Conservation (phyloP, 2,888 invertebrate species). For the Ochropleura plecta region DNA sequence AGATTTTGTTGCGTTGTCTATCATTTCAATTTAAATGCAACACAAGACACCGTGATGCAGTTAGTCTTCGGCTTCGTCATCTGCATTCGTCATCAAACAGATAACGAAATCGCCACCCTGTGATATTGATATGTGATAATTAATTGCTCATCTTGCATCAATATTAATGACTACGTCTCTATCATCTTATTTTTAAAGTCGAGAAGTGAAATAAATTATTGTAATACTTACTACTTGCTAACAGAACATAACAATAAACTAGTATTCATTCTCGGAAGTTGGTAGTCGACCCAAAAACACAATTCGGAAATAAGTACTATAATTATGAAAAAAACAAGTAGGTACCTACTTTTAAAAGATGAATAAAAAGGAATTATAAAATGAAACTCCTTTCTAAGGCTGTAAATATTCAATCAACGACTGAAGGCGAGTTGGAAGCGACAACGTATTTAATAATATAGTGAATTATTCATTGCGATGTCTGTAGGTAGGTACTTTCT, state of each 20-base stretch:
- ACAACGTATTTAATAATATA: slow-evolving; percentile 4
- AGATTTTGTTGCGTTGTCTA: neutral
- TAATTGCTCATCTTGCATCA: neutral
- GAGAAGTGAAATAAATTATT: neutral
- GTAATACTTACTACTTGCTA: slow-evolving; percentile 11
- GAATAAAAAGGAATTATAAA: neutral
- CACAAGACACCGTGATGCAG: neutral
- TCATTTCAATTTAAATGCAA: neutral
- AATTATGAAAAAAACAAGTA: neutral
- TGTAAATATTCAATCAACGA: slow-evolving; percentile 15
- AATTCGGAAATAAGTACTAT: neutral
- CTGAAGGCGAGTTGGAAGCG: neutral
- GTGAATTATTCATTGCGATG: neutral
- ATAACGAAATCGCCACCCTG: neutral
- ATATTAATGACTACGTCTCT: neutral
- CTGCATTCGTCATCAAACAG: neutral
- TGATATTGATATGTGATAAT: neutral
- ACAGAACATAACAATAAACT: slow-evolving; percentile 13
- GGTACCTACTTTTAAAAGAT: neutral
- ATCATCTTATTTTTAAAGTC: neutral
- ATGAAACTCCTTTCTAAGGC: neutral
- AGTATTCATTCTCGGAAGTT: slow-evolving; percentile 4
- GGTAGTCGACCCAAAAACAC: slow-evolving; percentile 13
- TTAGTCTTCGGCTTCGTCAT: neutral
- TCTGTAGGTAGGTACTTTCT: slow-evolving; percentile 48